Conservation (phyloP, 2,888 invertebrate genomes). For the Spialia ferax region DNA sequence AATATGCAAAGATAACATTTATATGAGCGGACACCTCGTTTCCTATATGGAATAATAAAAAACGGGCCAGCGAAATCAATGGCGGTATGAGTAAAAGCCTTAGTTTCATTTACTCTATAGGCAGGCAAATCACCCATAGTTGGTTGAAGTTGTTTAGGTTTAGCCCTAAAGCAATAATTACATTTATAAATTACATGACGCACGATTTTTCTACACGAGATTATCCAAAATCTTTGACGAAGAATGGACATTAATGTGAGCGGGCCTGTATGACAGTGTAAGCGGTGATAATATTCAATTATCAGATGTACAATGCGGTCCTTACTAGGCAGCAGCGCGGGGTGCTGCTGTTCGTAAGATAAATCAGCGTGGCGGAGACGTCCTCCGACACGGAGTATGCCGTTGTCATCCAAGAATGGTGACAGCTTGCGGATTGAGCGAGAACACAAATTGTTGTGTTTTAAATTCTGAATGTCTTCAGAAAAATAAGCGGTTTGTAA, state of each 20-base stretch:
- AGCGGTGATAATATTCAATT: not conserved
- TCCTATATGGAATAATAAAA: constrained; percentile 13
- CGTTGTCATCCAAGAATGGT: not conserved
- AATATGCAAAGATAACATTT: constrained; percentile 34
- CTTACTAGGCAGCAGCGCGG: constrained; percentile 9
- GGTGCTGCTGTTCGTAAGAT: constrained; percentile 19
- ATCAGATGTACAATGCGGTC: not conserved
- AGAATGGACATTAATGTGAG: constrained; percentile 24
- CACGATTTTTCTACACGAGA: constrained; percentile 24
- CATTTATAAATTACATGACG: constrained; percentile 27
- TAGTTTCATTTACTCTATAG: constrained; percentile 23
- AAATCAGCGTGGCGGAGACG: constrained; percentile 14
- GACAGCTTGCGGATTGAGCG: not conserved
- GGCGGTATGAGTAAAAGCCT: not conserved
- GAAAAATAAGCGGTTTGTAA: not conserved
- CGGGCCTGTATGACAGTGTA: constrained; percentile 6
- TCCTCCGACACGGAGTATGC: not conserved
- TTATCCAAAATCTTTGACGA: constrained; percentile 31
- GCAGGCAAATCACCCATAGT: constrained; percentile 29
- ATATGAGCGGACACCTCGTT: constrained; percentile 14
- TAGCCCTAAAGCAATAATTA: constrained; percentile 26
- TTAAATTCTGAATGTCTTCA: not conserved
- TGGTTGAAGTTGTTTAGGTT: constrained; percentile 27
- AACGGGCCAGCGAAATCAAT: not conserved
- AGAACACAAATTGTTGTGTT: not conserved